Percentiles rank a stretch among this genome's conserved stretches.
phyloP scores from a whole-genome alignment of 2,888 invertebrate genomes.

The Anorthoa munda region DNA sequence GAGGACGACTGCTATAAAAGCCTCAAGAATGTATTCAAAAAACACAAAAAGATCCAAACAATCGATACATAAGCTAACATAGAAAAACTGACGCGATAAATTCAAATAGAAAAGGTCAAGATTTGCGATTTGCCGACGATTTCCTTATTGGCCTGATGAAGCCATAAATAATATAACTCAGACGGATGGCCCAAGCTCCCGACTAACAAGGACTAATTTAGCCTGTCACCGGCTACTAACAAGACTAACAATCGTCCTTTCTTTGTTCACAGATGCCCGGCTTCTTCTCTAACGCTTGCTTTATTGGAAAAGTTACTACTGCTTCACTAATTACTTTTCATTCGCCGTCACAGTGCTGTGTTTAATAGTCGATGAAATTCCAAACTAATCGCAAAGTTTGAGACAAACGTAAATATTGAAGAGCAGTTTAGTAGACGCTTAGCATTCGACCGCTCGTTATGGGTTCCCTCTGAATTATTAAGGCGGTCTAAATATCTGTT shows the following conservation, averaged over 20 bases:
- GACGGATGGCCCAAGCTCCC: constrained; percentile 42
- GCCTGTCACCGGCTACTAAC: constrained; percentile 77
- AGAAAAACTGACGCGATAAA: constrained; percentile 53
- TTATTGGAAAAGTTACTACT: constrained; percentile 71
- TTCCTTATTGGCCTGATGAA: constrained; percentile 57
- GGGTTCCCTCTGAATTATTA: constrained; percentile 71
- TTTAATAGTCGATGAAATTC: constrained; percentile 65
- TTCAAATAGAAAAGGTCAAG: constrained; percentile 57
- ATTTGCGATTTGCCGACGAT: constrained; percentile 50
- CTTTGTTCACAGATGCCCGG: constrained; percentile 88
- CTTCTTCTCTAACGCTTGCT: constrained; percentile 75
- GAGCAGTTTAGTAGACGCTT: constrained; percentile 59
- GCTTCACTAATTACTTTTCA: constrained; percentile 59
- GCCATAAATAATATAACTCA: constrained; percentile 56
- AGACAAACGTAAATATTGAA: constrained; percentile 61
- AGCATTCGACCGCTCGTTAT: constrained; percentile 64
- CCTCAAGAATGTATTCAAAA: constrained; percentile 40
- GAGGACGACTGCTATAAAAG: constrained; percentile 44
- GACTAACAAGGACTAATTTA: constrained; percentile 78
- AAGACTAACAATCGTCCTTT: constrained; percentile 84
- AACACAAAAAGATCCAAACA: constrained; percentile 49
- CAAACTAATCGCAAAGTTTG: constrained; percentile 58
- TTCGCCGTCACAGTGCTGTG: constrained; percentile 51
- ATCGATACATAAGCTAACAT: constrained; percentile 54
- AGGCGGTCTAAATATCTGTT: constrained; percentile 64